phyloP scores from a whole-genome alignment of 2,113 vertebrate species.

The Daubentonia madagascariensis region DNA sequence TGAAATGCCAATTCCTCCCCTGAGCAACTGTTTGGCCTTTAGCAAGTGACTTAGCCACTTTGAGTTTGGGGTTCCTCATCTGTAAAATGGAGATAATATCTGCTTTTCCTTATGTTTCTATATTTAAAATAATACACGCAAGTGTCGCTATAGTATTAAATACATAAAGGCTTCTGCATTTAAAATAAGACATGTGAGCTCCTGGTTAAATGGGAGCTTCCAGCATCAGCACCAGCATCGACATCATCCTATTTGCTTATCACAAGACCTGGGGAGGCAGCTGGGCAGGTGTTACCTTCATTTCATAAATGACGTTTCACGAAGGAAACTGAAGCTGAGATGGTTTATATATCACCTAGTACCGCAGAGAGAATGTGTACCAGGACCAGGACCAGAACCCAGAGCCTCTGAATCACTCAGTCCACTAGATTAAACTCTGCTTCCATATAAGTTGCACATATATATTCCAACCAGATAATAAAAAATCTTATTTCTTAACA shows the following conservation, averaged over 20 bases:
- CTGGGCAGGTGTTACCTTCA: not conserved
- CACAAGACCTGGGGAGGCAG: not conserved
- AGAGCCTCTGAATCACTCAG: not conserved
- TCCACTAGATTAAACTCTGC: not conserved
- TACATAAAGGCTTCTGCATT: not conserved
- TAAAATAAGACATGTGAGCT: not conserved
- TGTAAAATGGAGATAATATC: not conserved
- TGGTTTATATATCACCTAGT: fast-evolving
- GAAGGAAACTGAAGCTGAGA: not conserved
- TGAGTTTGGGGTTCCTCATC: not conserved
- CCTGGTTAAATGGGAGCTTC: not conserved
- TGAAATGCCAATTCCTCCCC: not conserved
- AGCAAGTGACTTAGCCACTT: not conserved
- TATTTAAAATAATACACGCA: not conserved
- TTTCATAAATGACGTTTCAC: not conserved
- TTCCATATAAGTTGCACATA: not conserved
- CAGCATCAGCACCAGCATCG: fast-evolving
- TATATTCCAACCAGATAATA: not conserved
- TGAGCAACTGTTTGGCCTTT: not conserved
- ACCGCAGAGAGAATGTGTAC: not conserved
- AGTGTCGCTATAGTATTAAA: too few species aligned
- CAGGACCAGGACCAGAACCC: not conserved
- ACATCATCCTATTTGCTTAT: not conserved
- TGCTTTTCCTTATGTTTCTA: not conserved
- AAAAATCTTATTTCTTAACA: not conserved